Evolutionary conservation across 2,888 invertebrate species (phyloP).

Genomic region (Caenorhabditis imperialis): DNA sequence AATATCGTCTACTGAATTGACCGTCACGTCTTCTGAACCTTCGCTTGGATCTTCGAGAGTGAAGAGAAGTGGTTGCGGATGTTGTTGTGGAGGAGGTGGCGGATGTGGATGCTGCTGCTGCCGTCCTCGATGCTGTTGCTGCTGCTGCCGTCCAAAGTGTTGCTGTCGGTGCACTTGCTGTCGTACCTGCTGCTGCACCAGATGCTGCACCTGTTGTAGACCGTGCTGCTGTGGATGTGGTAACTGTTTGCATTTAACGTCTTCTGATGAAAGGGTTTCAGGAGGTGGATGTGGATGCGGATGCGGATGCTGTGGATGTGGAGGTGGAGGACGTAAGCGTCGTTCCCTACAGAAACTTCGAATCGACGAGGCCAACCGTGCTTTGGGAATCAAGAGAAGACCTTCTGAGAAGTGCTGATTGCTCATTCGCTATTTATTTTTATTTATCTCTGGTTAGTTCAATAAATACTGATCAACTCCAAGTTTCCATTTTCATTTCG

Average conservation of each 20-base stretch:
- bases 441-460: too few relatives aligned
- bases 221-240: slow-evolving; percentile 54
- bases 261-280: too few relatives aligned
- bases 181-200: slow-evolving; percentile 55
- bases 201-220: slow-evolving; percentile 57
- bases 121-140: slow-evolving; percentile 41
- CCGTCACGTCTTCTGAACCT: slow-evolving; percentile 19
- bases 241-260: too few relatives aligned
- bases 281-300: slow-evolving; percentile 41
- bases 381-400: slow-evolving; percentile 43
- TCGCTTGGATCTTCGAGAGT: slow-evolving; percentile 54
- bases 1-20: slow-evolving; percentile 26
- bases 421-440: neutral
- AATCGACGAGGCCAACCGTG: slow-evolving; percentile 47
- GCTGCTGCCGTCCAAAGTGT: slow-evolving; percentile 54
- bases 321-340: slow-evolving; percentile 56
- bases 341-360: slow-evolving; percentile 57
- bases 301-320: slow-evolving; percentile 45
- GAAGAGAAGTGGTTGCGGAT: slow-evolving; percentile 41
- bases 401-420: slow-evolving; percentile 29
- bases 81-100: slow-evolving; percentile 32
- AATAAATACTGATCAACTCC: neutral
- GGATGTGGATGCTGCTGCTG: too few relatives aligned
- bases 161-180: slow-evolving; percentile 56
- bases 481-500: neutral